Evolutionary conservation across 2,888 invertebrate species (phyloP), one percentile per base, ranked within the genome.

Genomic region (Neoitamus cyanurus): DNA sequence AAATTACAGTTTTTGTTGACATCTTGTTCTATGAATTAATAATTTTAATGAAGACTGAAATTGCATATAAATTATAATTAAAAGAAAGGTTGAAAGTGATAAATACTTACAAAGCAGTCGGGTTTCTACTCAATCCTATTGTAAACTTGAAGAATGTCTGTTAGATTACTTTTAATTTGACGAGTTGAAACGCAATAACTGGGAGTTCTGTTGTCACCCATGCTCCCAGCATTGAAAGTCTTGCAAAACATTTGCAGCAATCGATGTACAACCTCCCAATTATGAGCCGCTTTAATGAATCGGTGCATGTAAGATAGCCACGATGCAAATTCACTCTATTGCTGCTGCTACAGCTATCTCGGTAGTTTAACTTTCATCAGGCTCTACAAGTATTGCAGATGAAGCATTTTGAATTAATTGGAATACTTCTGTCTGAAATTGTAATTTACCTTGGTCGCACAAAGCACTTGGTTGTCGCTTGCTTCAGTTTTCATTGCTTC

Each of bases 241-340:
- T 48, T 80, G 58, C 78, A 80, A 80, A 80, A 80, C 78, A 77
- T 73, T 36, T 36, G 6, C 31, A 5, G 77, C 46, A 80, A 80
- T 58, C 78, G 58, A 58, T 80, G 78, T 80, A 80, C 78, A 48
- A 80, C 78, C 78, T 48, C 78, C 78, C 78, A 80, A 37, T 80
- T 80, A 80, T 80, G 78, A 80, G 78, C 37, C 46, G 28, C 58
- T 48, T 58, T 80, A 80, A 80, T 80, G 78, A 80, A 58, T 58
- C 34, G 37, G 31, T 31, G 48, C 58, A 30, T 80, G 31, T 58
- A 58, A 58, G 78, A 80, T 80, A 58, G 20, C 25, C 31, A 58
- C 58, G 37, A 80, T 80, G 78, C 78, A 80, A 80, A 80, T 80
- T 80, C 78, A 31, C 48, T 48, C 48, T 48, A 77, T 28, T 77